phyloP scores from a whole-genome alignment of 2,113 vertebrate genomes.

The Corapipo altera region DNA sequence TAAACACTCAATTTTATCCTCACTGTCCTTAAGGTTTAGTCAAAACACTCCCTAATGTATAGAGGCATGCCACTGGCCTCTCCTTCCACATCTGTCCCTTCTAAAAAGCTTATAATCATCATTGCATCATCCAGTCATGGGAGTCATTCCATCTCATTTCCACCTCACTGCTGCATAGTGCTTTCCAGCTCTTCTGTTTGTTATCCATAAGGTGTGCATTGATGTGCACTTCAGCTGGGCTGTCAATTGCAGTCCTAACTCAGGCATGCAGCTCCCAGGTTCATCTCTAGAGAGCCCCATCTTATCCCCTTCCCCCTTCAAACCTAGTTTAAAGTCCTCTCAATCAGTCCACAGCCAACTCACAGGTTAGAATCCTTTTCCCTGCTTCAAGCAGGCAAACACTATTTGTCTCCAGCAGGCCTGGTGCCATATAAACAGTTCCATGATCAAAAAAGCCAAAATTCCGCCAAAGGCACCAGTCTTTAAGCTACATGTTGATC shows the following conservation, averaged over 20 bases:
- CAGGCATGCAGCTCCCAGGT: too few relatives aligned
- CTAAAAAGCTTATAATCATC: background rate
- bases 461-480: background rate
- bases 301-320: background rate
- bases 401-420: background rate
- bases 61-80: background rate
- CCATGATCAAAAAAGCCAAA: background rate
- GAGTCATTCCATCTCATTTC: background rate
- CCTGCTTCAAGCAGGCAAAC: background rate
- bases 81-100: background rate
- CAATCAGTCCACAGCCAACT: too few relatives aligned
- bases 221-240: background rate
- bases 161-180: background rate
- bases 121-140: background rate
- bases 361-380: background rate
- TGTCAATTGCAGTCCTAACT: background rate
- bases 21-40: background rate
- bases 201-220: rapidly evolving
- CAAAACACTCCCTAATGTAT: background rate
- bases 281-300: background rate
- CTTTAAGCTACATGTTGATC: background rate
- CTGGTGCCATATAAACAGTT: background rate
- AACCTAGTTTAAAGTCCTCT: background rate
- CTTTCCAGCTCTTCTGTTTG: background rate
- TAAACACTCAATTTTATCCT: background rate